Conservation (phyloP, 35 echinoderm and acorn worm genomes). For the Patiria miniata region DNA sequence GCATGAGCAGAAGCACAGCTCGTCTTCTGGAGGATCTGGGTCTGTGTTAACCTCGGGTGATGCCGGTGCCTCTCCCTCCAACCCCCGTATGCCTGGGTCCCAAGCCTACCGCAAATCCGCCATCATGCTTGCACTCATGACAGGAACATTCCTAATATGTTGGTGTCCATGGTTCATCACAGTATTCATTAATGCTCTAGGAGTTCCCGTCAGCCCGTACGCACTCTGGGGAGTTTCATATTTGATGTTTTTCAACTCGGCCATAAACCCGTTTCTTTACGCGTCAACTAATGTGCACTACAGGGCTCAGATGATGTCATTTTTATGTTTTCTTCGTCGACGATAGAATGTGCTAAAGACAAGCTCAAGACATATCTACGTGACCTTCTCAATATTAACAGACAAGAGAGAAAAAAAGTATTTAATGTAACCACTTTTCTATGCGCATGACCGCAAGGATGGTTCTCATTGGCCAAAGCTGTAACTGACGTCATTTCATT, state of each 20-base stretch:
- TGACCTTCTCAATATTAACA: no score
- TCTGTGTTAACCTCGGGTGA: background rate
- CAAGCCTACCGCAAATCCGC: slow-evolving; percentile 31
- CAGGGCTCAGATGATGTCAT: background rate
- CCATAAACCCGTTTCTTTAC: slow-evolving; percentile 45
- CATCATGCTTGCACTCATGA: slow-evolving; percentile 17
- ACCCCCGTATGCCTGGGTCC: background rate
- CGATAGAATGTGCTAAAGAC: background rate
- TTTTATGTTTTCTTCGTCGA: background rate
- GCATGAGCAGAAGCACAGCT: background rate
- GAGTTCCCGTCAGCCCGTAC: background rate
- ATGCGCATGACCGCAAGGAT: no score
- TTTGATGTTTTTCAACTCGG: slow-evolving; percentile 33
- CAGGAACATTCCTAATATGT: slow-evolving; percentile 28
- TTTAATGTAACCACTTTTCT: no score
- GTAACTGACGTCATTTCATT: no score
- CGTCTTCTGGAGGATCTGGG: no score
- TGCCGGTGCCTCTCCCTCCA: background rate
- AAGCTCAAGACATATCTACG: no score
- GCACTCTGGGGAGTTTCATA: slow-evolving; percentile 27
- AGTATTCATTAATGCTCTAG: background rate
- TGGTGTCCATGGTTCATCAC: slow-evolving; percentile 19
- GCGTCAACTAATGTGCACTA: slow-evolving; percentile 29
- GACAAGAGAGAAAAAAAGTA: no score
- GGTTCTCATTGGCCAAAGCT: no score